Conservation (phyloP, 2,797 vertebrate species). For the Hippocampus kuda region DNA sequence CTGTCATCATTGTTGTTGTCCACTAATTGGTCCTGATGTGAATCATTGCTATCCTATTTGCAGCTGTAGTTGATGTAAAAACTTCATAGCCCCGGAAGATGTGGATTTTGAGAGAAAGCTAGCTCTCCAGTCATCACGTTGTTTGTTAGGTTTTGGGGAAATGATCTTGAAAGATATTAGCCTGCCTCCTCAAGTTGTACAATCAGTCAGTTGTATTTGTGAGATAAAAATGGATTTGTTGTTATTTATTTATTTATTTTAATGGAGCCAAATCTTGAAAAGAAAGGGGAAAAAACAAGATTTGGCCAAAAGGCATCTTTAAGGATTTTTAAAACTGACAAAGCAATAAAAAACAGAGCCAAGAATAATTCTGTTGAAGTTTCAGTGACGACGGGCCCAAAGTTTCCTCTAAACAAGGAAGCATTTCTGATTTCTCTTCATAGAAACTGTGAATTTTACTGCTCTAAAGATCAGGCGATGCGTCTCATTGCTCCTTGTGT, state of each 20-base stretch:
- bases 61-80: background rate
- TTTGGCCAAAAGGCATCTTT: background rate
- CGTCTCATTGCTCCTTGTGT: slow-evolving; percentile 24
- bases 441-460: slow-evolving; percentile 31
- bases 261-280: too few relatives aligned
- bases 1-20: background rate
- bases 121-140: background rate
- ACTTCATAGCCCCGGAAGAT: background rate
- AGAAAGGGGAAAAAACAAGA: background rate
- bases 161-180: background rate
- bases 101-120: background rate
- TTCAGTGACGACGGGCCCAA: slow-evolving; percentile 4
- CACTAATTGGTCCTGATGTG: background rate
- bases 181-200: background rate
- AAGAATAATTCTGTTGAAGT: background rate
- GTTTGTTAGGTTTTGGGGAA: background rate
- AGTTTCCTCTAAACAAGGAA: slow-evolving; percentile 15
- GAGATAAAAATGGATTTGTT: too few relatives aligned
- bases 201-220: background rate
- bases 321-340: background rate
- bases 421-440: slow-evolving; percentile 25
- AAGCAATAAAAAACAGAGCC: background rate
- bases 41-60: background rate
- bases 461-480: slow-evolving; percentile 34
- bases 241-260: too few relatives aligned